Base-by-base conservation (phyloP, 2,888 invertebrate species). In the Antitype chi region DNA sequence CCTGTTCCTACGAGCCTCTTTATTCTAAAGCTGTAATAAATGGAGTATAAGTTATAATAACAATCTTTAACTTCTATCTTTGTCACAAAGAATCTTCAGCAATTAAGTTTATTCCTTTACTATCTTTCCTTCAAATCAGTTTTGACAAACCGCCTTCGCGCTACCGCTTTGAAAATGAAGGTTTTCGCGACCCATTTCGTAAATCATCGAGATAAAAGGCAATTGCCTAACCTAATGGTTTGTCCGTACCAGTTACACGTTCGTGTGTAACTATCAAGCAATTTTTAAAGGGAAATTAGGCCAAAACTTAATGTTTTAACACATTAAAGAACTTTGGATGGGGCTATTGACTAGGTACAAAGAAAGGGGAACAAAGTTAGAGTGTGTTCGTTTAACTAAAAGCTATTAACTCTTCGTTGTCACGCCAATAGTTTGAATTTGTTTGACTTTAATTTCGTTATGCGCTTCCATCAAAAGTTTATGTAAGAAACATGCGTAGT, bases 361-460 rank as follows among this genome's bases (percentile, higher is more conserved):
- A 85, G 86, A 82, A 80, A 80, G 60, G 75, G 74, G 73, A 78
- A 82, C 84, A 87, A 90, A 84, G 90, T 89, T 88, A 91, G 92
- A 90, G 89, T 89, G 81, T 87, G 89, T 85, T 84, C 79, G 88
- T 82, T 86, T 74, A 82, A 88, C 86, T 85, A 79, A 89, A 89
- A 88, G 89, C 88, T 87, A 89, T 92, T 89, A 91, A 91, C 82
- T 85, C 81, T 78, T 78, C 53, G 69, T 73, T 83, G 89, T 87
- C 94, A 94, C 92, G 94, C 91, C 78, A 89, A 76, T 57, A 70
- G 81, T 71, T 69, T 70, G 23, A 73, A 82, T 76, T 68, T 78
- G 78, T 78, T 79, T 60, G 80, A 78, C 71, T 87, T 87, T 82
- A 76, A 88, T 77, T 88, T 77, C 68, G 78, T 86, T 84, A 83